Evolutionary conservation across 2,113 vertebrate species (phyloP).

Genomic region (Turdus rufiventris): DNA sequence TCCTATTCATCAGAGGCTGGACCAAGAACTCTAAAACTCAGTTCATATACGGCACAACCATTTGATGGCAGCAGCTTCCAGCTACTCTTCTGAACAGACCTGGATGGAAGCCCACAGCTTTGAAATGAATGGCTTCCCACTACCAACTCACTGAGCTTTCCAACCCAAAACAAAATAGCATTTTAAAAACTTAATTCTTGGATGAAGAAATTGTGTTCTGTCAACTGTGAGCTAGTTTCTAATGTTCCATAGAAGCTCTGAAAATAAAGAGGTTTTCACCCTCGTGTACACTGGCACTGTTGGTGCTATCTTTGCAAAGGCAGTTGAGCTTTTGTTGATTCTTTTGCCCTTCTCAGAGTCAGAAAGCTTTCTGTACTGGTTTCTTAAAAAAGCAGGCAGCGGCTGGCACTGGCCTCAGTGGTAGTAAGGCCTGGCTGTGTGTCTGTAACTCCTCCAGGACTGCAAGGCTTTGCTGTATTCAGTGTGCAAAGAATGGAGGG

Average conservation of each 20-base stretch:
- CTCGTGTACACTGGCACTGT: constrained; percentile 39
- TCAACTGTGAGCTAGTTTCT: constrained; percentile 6
- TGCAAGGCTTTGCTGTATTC: background rate
- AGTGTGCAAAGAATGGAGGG: background rate
- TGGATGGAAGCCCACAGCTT: constrained; percentile 18
- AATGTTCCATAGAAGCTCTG: background rate
- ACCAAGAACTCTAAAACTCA: constrained; percentile 50
- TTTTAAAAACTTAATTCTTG: constrained; percentile 46
- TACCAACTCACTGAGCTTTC: constrained; percentile 28
- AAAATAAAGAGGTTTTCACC: constrained; percentile 61
- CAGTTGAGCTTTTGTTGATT: constrained; percentile 53
- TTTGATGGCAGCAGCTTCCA: constrained; percentile 67
- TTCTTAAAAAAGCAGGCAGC: constrained; percentile 22
- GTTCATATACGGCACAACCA: constrained; percentile 30
- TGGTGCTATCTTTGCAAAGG: constrained; percentile 51
- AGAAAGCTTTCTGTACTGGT: constrained; percentile 46
- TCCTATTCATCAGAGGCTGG: background rate
- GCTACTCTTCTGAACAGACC: constrained; percentile 10
- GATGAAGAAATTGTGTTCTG: background rate
- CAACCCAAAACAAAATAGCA: constrained; percentile 20
- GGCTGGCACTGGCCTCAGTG: constrained; percentile 18
- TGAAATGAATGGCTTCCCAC: constrained; percentile 42
- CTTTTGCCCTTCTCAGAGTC: constrained; percentile 1
- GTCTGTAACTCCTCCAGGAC: background rate
- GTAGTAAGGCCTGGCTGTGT: constrained; percentile 7